These are phyloP conservation scores for Hymenopus coronatus DNA, from an alignment of 2,888 invertebrate genomes.

Conservation along the genomic window DNA sequence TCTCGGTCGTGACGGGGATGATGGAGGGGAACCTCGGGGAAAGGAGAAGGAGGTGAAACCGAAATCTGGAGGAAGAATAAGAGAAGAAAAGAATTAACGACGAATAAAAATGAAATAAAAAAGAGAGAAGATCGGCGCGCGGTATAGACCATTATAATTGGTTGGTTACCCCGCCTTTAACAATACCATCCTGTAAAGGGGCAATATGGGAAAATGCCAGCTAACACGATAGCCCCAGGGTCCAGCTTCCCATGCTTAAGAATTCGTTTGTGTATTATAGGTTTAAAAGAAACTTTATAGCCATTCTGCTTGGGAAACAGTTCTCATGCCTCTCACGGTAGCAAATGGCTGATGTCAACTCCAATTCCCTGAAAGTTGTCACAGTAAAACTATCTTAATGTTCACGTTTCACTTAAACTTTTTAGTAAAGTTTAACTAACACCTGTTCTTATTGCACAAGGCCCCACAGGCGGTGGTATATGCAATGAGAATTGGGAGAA, in stretches of 20 bases:
- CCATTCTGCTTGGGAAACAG: neutral
- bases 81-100: neutral
- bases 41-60: neutral
- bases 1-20: conserved; percentile 26
- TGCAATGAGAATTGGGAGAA: too few species aligned
- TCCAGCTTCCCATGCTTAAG: neutral
- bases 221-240: neutral
- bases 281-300: neutral
- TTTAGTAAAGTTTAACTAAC: too few species aligned
- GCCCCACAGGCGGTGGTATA: too few species aligned
- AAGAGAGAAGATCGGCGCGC: neutral
- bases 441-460: too few species aligned
- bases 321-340: neutral
- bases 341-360: too few species aligned
- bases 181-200: neutral
- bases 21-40: neutral
- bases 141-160: neutral
- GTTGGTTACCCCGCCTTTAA: neutral
- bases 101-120: conserved; percentile 18
- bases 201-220: conserved; percentile 29
- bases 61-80: neutral
- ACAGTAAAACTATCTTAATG: too few species aligned
- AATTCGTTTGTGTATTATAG: neutral
- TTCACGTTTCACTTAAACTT: too few species aligned
- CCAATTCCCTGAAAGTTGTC: too few species aligned